phyloP scores from a whole-genome alignment of 1,140 invertebrate genomes.

The Trichogramma pretiosum region DNA sequence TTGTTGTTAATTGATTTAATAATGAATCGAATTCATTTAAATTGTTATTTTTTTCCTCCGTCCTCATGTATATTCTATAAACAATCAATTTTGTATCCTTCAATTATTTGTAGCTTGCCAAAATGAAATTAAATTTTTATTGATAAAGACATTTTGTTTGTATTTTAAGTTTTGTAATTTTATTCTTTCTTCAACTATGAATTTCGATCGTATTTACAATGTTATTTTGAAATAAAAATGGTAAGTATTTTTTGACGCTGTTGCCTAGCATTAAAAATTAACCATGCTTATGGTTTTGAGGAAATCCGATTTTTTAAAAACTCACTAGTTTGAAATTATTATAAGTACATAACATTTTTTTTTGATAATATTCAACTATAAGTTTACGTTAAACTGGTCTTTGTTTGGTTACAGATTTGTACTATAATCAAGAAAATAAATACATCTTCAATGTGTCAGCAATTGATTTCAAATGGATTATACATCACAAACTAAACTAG shows the following conservation, averaged over 20 bases:
- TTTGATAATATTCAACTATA: not conserved
- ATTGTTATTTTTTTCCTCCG: constrained; percentile 14
- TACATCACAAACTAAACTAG: constrained; percentile 32
- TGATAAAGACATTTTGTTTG: constrained; percentile 14
- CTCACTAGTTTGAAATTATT: not conserved
- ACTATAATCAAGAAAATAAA: constrained; percentile 40
- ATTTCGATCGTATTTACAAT: not conserved
- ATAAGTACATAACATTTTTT: not conserved
- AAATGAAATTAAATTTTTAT: constrained; percentile 21
- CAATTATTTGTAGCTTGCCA: constrained; percentile 17
- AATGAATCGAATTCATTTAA: constrained; percentile 9
- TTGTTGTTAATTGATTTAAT: constrained; percentile 14
- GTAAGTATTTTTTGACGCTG: too few species aligned
- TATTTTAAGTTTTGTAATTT: constrained; percentile 10
- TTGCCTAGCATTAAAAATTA: too few species aligned
- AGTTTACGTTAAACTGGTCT: not conserved
- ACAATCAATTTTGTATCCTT: constrained; percentile 14
- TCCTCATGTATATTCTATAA: constrained; percentile 10
- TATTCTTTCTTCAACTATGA: constrained; percentile 3
- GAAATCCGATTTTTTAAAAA: not conserved
- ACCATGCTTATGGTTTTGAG: not conserved
- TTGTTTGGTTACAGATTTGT: constrained; percentile 40
- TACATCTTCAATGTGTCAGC: constrained; percentile 39
- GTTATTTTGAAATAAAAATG: constrained; percentile 3
- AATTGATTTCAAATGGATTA: constrained; percentile 34